Evolutionary conservation across 1,140 invertebrate genomes (phyloP), one percentile per base, ranked within the genome.

Genomic region (Drosophila parabipectinata): DNA sequence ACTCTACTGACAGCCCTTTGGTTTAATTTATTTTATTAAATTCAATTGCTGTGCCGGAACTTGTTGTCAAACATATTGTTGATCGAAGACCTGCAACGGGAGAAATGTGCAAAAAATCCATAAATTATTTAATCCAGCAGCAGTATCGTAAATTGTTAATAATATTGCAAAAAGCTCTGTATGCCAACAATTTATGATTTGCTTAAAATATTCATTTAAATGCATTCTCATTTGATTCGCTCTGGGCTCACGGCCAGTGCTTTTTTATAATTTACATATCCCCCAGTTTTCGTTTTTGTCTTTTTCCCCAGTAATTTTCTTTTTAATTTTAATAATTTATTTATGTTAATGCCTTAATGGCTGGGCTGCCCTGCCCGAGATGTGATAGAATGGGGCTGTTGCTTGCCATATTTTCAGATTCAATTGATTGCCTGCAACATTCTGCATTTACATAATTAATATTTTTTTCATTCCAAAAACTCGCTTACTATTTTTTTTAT

Each of bases 31-130:
- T 76, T 72, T 69, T 73, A 77, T 79, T 72, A 52, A 77, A 71
- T 77, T 77, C 64, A 56, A 72, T 79, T 88, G 53, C 61, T 76
- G 66, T 39, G 63, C 84, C 83, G 83, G 83, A 88, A 89, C 77
- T 77, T 83, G 68, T 79, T 79, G 84, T 88, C 79, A 88, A 83
- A 74, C 84, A 88, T 88, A 88, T 83, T 88, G 59, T 73, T 59
- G 41, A 53, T 81, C 55, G 53, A 66, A 52, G 44, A 60, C 54
- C 83, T 88, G 83, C 68, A 88, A 72, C 39, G 58, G 77, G 39
- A 79, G 54, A 52, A 72, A 72, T 73, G 41, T 64, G 54, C 3
- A 77, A 55, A 76, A 57, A 79, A 44, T 34, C 30, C 34, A 82
- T 87, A 76, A 81, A 84, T 87, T 67, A 74, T 81, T 68, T 26